These are phyloP conservation scores for Calycopis cecrops DNA, from an alignment of 1,140 invertebrate species.

Conservation along the genomic window DNA sequence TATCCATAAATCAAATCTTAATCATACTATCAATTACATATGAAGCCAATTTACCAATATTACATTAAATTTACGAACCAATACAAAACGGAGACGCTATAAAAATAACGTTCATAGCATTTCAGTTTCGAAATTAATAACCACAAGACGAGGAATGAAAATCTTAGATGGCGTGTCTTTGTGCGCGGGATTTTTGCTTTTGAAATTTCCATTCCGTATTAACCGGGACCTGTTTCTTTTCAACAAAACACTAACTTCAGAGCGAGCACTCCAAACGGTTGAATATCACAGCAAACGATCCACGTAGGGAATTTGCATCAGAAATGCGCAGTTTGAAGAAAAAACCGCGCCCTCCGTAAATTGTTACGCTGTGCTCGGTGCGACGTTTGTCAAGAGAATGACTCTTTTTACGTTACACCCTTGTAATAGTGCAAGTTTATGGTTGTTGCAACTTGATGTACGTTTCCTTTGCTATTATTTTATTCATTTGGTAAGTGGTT, in stretches of 20 bases:
- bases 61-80: too few species aligned
- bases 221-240: constrained; percentile 20
- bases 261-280: constrained; percentile 33
- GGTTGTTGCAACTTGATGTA: constrained; percentile 5
- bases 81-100: too few species aligned
- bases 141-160: background rate
- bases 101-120: background rate
- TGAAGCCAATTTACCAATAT: too few species aligned
- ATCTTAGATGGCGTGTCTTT: constrained; percentile 13
- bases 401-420: constrained; percentile 30
- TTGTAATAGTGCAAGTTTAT: constrained; percentile 10
- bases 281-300: constrained; percentile 49
- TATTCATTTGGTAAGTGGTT: constrained; percentile 5
- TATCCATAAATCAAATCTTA: too few species aligned
- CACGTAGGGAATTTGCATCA: constrained; percentile 48
- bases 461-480: background rate
- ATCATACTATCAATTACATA: too few species aligned
- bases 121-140: background rate
- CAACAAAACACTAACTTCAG: constrained; percentile 20
- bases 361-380: constrained; percentile 36
- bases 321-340: constrained; percentile 40
- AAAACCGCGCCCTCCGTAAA: constrained; percentile 37
- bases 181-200: constrained; percentile 13
- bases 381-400: constrained; percentile 46
- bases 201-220: constrained; percentile 17